Conservation (phyloP, 2,888 invertebrate genomes). For the Noctuana brunneofusca region DNA sequence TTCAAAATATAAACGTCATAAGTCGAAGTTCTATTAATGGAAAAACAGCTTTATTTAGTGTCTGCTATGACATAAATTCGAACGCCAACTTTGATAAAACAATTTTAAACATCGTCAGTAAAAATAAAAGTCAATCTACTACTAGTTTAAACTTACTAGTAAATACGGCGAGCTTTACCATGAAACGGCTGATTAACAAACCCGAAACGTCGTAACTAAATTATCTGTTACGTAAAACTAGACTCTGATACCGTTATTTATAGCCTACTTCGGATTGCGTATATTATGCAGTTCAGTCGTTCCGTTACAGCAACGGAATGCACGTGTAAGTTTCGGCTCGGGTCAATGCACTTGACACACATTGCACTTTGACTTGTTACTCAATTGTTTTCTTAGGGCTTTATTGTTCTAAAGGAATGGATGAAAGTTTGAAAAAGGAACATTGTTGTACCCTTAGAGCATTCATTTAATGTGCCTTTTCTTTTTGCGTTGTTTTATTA, state of each 20-base stretch:
- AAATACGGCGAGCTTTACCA: slow-evolving; percentile 18
- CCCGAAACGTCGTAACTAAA: slow-evolving; percentile 4
- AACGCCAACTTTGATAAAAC: background rate
- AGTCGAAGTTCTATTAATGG: background rate
- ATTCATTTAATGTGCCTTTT: too few species aligned
- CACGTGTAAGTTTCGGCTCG: slow-evolving; percentile 66
- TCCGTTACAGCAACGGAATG: slow-evolving; percentile 40
- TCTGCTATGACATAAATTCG: background rate
- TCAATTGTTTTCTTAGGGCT: slow-evolving; percentile 47
- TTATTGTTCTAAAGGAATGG: slow-evolving; percentile 26
- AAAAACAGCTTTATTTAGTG: background rate
- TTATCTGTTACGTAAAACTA: slow-evolving; percentile 26
- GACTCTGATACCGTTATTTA: slow-evolving; percentile 25
- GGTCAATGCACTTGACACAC: slow-evolving; percentile 68
- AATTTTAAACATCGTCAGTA: background rate
- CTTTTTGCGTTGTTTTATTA: too few species aligned
- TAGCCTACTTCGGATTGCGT: slow-evolving; percentile 18
- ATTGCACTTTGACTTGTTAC: slow-evolving; percentile 66
- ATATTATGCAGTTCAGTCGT: slow-evolving; percentile 37
- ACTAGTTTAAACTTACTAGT: too few species aligned
- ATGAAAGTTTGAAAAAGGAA: slow-evolving; percentile 1
- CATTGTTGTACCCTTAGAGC: too few species aligned
- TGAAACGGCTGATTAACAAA: background rate
- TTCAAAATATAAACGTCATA: slow-evolving; percentile 5
- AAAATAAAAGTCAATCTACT: background rate